Percentiles rank a stretch among this genome's conserved stretches.
Evolutionary conservation across 2,888 invertebrate genomes (phyloP).

Genomic region (Plagiodera versicolora): DNA sequence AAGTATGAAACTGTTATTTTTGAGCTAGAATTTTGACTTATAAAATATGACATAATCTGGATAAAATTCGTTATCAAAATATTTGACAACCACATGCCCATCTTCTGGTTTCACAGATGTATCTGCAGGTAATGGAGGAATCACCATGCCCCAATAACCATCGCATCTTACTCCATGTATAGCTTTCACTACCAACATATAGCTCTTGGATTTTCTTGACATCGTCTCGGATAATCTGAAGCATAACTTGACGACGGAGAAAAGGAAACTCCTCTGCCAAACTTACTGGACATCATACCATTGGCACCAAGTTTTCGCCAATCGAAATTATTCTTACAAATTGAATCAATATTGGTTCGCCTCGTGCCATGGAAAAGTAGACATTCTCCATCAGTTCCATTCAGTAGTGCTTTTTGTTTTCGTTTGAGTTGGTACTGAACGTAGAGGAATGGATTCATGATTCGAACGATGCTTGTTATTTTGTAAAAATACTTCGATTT

Average conservation of each 20-base stretch:
- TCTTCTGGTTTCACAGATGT: background rate
- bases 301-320: background rate
- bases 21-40: too few species aligned
- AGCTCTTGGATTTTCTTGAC: background rate
- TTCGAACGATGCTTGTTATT: background rate
- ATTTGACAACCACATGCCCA: background rate
- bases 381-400: background rate
- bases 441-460: background rate
- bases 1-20: too few species aligned
- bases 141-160: background rate
- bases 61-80: slow-evolving; percentile 6
- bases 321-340: background rate
- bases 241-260: background rate
- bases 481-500: background rate
- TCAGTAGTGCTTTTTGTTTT: background rate
- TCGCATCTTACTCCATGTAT: background rate
- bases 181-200: slow-evolving; percentile 3
- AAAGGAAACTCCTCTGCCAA: slow-evolving; percentile 1
- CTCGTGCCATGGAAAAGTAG: slow-evolving; percentile 6
- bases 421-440: background rate
- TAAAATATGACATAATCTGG: slow-evolving; percentile 5
- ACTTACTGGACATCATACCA: background rate
- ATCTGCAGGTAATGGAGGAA: slow-evolving; percentile 5
- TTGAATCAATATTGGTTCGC: background rate
- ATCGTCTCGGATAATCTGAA: slow-evolving; percentile 6